These are phyloP conservation scores for Grapholita molesta DNA, from an alignment of 1,140 invertebrate genomes.

Conservation along the genomic window DNA sequence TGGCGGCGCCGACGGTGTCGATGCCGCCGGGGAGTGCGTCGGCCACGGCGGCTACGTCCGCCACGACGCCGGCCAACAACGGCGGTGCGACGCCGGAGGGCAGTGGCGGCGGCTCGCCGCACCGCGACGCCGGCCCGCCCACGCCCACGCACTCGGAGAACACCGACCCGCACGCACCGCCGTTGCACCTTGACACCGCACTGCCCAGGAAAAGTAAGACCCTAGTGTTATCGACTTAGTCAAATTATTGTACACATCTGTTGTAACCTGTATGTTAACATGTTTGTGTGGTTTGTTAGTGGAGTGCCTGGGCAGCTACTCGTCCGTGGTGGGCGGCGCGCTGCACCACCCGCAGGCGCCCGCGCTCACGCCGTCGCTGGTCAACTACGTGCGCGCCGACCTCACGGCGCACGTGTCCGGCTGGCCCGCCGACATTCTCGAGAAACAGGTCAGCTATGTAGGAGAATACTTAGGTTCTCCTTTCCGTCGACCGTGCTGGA, in stretches of 20 bases:
- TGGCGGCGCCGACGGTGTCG: constrained; percentile 76
- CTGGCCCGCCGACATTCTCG: constrained; percentile 94
- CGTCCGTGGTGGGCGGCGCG: constrained; percentile 60
- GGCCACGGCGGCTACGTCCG: constrained; percentile 43
- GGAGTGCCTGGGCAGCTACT: constrained; percentile 67
- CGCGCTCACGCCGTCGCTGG: constrained; percentile 91
- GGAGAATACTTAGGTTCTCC: background rate
- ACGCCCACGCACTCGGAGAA: constrained; percentile 78
- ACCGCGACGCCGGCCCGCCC: constrained; percentile 74
- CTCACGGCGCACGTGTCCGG: constrained; percentile 93
- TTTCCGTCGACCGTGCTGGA: too few relatives aligned
- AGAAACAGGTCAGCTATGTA: constrained; percentile 88
- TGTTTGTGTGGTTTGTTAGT: constrained; percentile 34
- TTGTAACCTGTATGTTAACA: background rate
- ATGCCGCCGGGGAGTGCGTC: constrained; percentile 37
- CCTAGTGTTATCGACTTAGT: too few relatives aligned
- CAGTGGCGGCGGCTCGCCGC: constrained; percentile 50
- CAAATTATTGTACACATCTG: background rate
- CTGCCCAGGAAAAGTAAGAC: constrained; percentile 75
- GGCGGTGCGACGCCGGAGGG: constrained; percentile 27
- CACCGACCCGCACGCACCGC: constrained; percentile 63
- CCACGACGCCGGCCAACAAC: constrained; percentile 24
- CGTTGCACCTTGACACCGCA: constrained; percentile 56
- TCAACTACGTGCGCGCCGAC: constrained; percentile 95
- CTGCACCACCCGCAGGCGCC: constrained; percentile 72